Evolutionary conservation across 2,888 invertebrate species (phyloP), one percentile per base, ranked within the genome.

Genomic region (Piscicola geometra): DNA sequence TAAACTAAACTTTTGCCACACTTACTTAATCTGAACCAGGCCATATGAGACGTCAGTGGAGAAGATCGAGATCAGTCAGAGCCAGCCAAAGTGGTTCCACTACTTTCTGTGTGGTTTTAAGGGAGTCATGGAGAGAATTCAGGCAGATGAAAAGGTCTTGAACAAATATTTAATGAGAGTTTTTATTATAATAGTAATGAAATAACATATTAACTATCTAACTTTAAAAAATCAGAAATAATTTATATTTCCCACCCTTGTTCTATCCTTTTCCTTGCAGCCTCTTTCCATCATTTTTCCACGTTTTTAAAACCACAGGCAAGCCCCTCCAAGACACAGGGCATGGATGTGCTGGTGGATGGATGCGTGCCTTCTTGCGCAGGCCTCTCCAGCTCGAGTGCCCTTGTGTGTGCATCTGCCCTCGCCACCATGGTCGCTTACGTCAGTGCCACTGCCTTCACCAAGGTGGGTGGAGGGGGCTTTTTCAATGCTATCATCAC

Each of bases 371-470:
- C 98, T 1, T 90, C 92, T 35, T 92, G 93, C 78, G 92, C 98
- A 15, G 99, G 99, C 3, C 88, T 99, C 50, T 98, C 98, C 0
- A 96, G 96, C 84, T 98, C 98, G 33, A 97, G 96, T 83, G 98
- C 99, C 28, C 87, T 99, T 76, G 99, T 99, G 9, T 94, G 96
- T 84, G 92, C 94, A 41, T 91, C 96, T 2, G 92, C 93, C 56
- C 87, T 99, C 64, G 90, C 92, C 47, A 90, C 91, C 76, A 86
- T 91, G 74, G 86, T 90, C 80, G 89, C 89, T n/a, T 56, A 56
- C 60, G 3, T 56, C 15, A 25, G 15, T 5, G 3, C 60, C 3
- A 21, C 5, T 25, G 60, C 60, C 60, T 71, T 82, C 56, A 75
- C 81, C 25, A 83, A 84, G 83, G 84, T 84, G 28, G 33, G n/a